Evolutionary conservation across 1,140 invertebrate genomes (phyloP), one percentile per base, ranked within the genome.

Genomic region (Nymphalis io): DNA sequence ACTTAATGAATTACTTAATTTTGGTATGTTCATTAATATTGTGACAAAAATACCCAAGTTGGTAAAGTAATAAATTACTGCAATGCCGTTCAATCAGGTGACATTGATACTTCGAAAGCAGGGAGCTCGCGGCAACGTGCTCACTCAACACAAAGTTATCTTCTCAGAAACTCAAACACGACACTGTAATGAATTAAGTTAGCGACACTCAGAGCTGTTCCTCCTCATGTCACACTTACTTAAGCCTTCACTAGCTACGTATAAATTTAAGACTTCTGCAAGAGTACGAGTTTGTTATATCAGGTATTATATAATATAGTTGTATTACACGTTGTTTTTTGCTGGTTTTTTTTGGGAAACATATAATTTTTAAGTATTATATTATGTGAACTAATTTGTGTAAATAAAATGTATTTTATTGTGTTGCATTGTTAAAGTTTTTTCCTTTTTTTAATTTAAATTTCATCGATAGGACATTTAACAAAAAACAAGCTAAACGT

Each of bases 161-260:
- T 77, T 72, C 70, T 85, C 72, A 78, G 55, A 71, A 89, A 87
- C 81, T 84, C 84, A 86, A 87, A 87, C 81, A 85, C 74, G 80
- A 80, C 80, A 79, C 79, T 81, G 80, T 89, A 89, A 87, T 89
- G 83, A 89, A 89, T 87, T 85, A 86, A 86, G 85, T 89, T 89
- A 86, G 60, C 39, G 80, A 84, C 51, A 55, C 79, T 80, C 80
- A 72, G 68, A 75, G 74, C 68, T 40, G 61, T 76, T 78, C 76
- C 72, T 76, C 74, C 74, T 79, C 74, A 71, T 78, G 82, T 84
- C 80, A 81, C 76, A 84, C 79, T 79, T 80, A 73, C 73, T 78
- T 78, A 76, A 66, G 68, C 67, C 58, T 72, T 68, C 75, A 80
- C 46, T 21, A 51, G 63, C 68, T 70, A 21, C 27, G 48, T 60